These are phyloP conservation scores for Latrodectus elegans DNA, from an alignment of 2,888 invertebrate species.

Conservation along the genomic window DNA sequence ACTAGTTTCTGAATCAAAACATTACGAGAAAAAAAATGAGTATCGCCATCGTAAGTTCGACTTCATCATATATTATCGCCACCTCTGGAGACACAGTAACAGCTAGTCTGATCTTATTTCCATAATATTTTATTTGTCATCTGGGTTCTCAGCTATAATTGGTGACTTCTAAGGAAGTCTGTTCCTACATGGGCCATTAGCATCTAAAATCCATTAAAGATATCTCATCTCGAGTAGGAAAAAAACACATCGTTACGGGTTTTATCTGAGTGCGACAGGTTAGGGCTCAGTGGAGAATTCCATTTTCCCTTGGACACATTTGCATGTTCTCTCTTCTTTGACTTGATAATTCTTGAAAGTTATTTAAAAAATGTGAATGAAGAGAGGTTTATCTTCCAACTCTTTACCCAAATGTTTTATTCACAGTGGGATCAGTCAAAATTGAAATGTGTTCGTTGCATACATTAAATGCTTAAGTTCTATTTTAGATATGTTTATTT, in stretches of 20 bases:
- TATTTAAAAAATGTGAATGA: too few relatives aligned
- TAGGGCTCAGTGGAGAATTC: slow-evolving; percentile 17
- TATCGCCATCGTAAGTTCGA: neutral
- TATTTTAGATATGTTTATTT: too few relatives aligned
- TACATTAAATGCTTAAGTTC: too few relatives aligned
- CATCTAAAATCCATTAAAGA: slow-evolving; percentile 36
- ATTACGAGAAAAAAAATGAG: neutral
- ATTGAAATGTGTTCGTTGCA: too few relatives aligned
- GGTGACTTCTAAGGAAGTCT: neutral
- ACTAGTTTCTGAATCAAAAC: too few relatives aligned
- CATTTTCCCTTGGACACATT: neutral
- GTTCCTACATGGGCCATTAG: slow-evolving; percentile 25
- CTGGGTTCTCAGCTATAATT: slow-evolving; percentile 11
- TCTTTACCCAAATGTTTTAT: too few relatives aligned
- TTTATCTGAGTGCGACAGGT: slow-evolving; percentile 52
- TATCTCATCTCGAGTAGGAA: slow-evolving; percentile 2
- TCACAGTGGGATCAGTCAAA: too few relatives aligned
- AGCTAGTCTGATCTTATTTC: slow-evolving; percentile 36
- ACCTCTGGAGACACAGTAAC: slow-evolving; percentile 20
- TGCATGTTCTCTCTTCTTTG: too few relatives aligned
- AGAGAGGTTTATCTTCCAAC: too few relatives aligned
- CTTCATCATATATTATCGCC: slow-evolving; percentile 6
- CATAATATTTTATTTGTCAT: slow-evolving; percentile 59
- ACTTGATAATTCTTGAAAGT: too few relatives aligned
- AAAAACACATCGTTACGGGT: slow-evolving; percentile 50